Conservation (phyloP, 2,888 invertebrate genomes). For the Sarcophaga carnaria region DNA sequence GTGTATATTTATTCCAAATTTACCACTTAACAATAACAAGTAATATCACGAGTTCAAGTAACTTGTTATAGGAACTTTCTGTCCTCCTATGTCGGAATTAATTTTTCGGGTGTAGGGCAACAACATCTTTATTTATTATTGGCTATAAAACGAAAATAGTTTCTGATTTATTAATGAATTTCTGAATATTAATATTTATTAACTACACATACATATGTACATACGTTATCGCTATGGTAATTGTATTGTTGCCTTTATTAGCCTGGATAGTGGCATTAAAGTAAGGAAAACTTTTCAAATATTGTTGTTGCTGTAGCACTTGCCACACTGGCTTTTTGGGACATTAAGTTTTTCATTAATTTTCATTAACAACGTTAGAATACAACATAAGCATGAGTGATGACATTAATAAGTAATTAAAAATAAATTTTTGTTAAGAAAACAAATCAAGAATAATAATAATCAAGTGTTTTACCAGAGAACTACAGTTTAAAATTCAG, state of each 20-base stretch:
- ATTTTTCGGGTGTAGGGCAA: not conserved
- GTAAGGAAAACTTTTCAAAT: conserved; percentile 16
- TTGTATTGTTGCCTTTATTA: conserved; percentile 3
- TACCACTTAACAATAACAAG: no score
- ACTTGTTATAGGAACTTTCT: no score
- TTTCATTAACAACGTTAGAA: not conserved
- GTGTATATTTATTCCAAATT: no score
- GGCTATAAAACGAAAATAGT: not conserved
- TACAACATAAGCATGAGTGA: not conserved
- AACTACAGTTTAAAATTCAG: no score
- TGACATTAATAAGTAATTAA: not conserved
- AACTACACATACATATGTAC: not conserved
- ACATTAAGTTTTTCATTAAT: not conserved
- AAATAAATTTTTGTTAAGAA: no score
- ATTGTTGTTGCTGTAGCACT: not conserved
- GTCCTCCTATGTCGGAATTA: no score
- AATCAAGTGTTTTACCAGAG: no score
- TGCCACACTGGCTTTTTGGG: not conserved
- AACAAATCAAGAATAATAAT: no score
- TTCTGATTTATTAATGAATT: conserved; percentile 11
- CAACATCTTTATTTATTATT: not conserved
- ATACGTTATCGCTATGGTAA: conserved; percentile 5
- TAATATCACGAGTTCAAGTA: no score
- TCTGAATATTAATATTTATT: conserved; percentile 19
- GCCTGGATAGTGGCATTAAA: not conserved